phyloP scores from a whole-genome alignment of 2,113 vertebrate species.

The Aegithalos caudatus region DNA sequence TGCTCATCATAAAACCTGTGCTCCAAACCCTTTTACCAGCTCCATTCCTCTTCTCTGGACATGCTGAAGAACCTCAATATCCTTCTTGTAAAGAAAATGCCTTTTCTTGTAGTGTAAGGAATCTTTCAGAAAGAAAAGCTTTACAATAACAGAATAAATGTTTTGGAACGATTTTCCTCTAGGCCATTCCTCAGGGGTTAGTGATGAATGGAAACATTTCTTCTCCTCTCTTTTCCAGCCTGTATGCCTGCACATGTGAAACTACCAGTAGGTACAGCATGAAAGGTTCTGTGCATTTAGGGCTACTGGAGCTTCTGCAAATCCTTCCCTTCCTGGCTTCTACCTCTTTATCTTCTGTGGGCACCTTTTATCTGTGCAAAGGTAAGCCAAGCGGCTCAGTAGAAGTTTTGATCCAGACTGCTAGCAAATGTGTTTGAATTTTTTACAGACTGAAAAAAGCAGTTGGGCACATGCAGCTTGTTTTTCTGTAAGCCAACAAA shows the following conservation, averaged over 20 bases:
- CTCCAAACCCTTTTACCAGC: background rate
- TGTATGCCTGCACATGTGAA: background rate
- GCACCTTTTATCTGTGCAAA: background rate
- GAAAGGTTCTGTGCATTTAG: background rate
- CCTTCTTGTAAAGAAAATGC: background rate
- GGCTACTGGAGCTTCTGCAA: background rate
- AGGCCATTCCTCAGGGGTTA: background rate
- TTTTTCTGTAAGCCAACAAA: background rate
- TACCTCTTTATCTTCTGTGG: background rate
- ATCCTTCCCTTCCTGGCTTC: background rate
- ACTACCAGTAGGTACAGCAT: background rate
- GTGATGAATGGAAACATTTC: background rate
- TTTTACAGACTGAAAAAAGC: background rate
- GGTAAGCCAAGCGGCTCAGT: background rate
- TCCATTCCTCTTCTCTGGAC: fast-evolving
- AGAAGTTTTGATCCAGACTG: background rate
- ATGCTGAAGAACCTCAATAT: fast-evolving
- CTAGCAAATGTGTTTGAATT: background rate
- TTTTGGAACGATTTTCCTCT: background rate
- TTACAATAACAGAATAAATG: background rate
- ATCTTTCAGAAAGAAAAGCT: background rate
- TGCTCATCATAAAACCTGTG: fast-evolving
- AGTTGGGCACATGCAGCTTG: background rate
- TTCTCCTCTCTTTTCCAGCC: background rate
- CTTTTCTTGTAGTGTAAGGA: background rate